phyloP scores from a whole-genome alignment of 2,888 invertebrate species.

The Apamea sordens region DNA sequence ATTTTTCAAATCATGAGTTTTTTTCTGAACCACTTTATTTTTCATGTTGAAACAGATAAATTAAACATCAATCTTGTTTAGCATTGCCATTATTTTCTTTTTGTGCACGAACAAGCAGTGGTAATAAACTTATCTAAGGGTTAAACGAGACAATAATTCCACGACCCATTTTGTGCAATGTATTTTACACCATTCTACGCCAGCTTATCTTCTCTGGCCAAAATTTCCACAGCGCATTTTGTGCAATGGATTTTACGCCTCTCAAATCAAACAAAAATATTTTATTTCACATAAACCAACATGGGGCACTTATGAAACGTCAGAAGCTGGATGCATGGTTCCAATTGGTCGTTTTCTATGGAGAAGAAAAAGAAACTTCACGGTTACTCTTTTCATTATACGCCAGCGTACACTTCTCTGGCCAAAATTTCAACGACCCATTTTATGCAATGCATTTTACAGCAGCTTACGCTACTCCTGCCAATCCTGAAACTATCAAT shows the following conservation, averaged over 20 bases:
- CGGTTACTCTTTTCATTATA: background rate
- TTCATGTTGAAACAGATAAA: conserved; percentile 7
- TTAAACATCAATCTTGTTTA: conserved; percentile 12
- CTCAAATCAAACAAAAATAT: too few species aligned
- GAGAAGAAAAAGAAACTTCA: too few species aligned
- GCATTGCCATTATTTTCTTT: background rate
- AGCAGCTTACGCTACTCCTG: background rate
- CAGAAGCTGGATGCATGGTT: too few species aligned
- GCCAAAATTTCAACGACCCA: too few species aligned
- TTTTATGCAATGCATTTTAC: background rate
- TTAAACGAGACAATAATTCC: background rate
- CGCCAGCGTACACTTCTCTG: too few species aligned
- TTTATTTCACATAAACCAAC: too few species aligned
- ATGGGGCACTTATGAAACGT: too few species aligned
- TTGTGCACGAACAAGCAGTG: background rate
- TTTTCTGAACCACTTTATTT: conserved; percentile 13
- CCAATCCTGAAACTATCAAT: background rate
- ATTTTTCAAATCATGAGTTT: conserved; percentile 14
- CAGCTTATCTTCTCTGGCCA: too few species aligned
- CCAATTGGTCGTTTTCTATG: too few species aligned
- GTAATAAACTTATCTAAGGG: background rate
- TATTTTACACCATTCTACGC: background rate
- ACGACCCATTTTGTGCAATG: background rate
- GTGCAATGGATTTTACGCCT: background rate
- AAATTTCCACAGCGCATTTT: too few species aligned